Conservation (phyloP, 2,797 vertebrate genomes). For the Gambusia yucatana region DNA sequence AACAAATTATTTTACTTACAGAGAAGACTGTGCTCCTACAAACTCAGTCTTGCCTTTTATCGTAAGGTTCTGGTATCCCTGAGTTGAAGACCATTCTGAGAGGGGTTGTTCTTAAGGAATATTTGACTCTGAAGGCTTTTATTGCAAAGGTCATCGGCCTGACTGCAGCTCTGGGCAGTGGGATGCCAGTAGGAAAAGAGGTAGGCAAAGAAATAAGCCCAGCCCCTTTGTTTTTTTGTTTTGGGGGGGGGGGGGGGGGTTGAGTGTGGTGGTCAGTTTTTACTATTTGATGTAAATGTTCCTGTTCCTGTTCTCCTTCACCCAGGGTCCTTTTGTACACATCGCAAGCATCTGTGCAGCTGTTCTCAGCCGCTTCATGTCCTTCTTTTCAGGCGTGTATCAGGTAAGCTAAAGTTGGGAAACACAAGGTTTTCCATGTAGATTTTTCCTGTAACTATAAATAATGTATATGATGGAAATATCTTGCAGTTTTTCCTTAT, state of each 20-base stretch:
- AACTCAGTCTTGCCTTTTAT: background rate
- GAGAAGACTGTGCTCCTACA: background rate
- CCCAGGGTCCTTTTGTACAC: conserved; percentile 95
- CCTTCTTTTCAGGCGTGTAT: conserved; percentile 91
- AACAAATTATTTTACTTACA: background rate
- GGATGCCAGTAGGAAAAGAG: conserved; percentile 96
- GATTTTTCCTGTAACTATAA: background rate
- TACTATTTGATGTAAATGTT: background rate
- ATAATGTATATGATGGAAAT: background rate
- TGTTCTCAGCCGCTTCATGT: conserved; percentile 93
- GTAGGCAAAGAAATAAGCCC: conserved; percentile 55
- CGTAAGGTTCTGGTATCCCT: conserved; percentile 93
- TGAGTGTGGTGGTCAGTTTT: rapidly evolving
- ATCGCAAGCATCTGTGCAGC: conserved; percentile 97
- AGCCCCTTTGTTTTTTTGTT: background rate
- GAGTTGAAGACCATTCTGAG: conserved; percentile 96
- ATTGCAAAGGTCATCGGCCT: conserved; percentile 92
- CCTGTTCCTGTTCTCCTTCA: background rate
- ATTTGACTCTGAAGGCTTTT: conserved; percentile 93
- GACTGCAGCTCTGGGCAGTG: conserved; percentile 91
- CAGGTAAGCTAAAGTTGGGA: conserved; percentile 83
- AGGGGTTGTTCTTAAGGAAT: conserved; percentile 95
- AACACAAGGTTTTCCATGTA: background rate
- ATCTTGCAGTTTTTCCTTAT: background rate
- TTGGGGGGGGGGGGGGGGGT: too few relatives aligned